A percentile compares a stretch with the other conserved stretches of the same genome.
Conservation (phyloP, 2,888 invertebrate genomes). For the Caenorhabditis zanzibari region DNA sequence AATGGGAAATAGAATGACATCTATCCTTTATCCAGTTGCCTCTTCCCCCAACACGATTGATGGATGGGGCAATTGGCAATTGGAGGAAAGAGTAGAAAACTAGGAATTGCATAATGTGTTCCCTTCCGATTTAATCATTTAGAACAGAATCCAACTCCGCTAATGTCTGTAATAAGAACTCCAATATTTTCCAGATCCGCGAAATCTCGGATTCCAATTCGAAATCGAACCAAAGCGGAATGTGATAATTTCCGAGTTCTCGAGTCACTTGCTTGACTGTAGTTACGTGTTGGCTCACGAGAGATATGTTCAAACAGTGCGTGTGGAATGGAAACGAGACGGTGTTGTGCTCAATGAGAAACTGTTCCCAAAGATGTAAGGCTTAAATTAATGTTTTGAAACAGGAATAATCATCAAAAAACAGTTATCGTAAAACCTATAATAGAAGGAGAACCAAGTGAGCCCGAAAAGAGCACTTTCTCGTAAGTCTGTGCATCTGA, state of each 20-base stretch:
- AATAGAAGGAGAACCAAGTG: too few relatives aligned
- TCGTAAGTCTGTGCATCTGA: too few relatives aligned
- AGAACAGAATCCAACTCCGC: constrained; percentile 23
- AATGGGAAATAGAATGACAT: constrained; percentile 18
- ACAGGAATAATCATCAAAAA: too few relatives aligned
- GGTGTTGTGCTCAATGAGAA: constrained; percentile 62
- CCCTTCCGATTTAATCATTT: not conserved
- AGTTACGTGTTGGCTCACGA: constrained; percentile 69
- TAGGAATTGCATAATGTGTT: constrained; percentile 53
- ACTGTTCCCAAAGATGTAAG: constrained; percentile 52
- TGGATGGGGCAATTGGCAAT: constrained; percentile 47
- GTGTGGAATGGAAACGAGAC: constrained; percentile 72
- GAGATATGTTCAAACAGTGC: constrained; percentile 59
- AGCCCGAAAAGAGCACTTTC: too few relatives aligned
- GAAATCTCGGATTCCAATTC: constrained; percentile 61
- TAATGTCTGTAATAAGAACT: too few relatives aligned
- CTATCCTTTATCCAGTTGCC: not conserved
- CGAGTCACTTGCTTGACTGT: constrained; percentile 65
- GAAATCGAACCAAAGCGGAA: constrained; percentile 55
- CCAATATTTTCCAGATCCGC: constrained; percentile 43
- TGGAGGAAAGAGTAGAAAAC: not conserved
- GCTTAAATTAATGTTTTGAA: not conserved
- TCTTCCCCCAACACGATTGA: constrained; percentile 16
- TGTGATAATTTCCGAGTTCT: constrained; percentile 12
- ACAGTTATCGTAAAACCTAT: too few relatives aligned